Conservation (phyloP, 2,888 invertebrate species). For the Palloptera scutellata region DNA sequence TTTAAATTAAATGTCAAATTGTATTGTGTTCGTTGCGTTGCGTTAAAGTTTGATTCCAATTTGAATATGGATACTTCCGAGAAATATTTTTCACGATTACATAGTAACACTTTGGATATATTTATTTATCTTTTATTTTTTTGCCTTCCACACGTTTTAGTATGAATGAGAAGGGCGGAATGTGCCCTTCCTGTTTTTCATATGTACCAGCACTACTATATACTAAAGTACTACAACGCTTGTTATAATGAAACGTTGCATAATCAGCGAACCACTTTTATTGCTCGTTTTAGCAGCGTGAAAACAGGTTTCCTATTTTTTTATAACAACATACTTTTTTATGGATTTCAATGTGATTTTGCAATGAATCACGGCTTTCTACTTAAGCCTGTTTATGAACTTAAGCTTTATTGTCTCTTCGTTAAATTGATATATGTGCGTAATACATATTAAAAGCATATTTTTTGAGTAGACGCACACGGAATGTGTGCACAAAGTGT, state of each 20-base stretch:
- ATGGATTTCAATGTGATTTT: too few relatives aligned
- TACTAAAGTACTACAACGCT: too few relatives aligned
- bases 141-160: constrained; percentile 10
- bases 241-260: not conserved
- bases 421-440: too few relatives aligned
- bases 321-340: too few relatives aligned
- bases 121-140: not conserved
- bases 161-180: constrained; percentile 18
- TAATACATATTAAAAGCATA: too few relatives aligned
- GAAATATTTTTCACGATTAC: not conserved
- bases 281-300: not conserved
- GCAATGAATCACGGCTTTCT: too few relatives aligned
- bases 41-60: not conserved
- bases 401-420: too few relatives aligned
- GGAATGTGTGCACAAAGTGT: too few relatives aligned
- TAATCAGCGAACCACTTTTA: not conserved
- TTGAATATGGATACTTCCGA: not conserved
- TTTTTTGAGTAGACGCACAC: too few relatives aligned
- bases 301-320: not conserved
- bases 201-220: not conserved
- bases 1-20: constrained; percentile 31
- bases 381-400: too few relatives aligned
- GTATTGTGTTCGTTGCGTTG: not conserved
- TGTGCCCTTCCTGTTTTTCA: not conserved
- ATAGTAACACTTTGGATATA: not conserved